A percentile compares a stretch with the other conserved stretches of the same genome.
Conservation (phyloP, 2,113 vertebrate genomes). For the Athene noctua region DNA sequence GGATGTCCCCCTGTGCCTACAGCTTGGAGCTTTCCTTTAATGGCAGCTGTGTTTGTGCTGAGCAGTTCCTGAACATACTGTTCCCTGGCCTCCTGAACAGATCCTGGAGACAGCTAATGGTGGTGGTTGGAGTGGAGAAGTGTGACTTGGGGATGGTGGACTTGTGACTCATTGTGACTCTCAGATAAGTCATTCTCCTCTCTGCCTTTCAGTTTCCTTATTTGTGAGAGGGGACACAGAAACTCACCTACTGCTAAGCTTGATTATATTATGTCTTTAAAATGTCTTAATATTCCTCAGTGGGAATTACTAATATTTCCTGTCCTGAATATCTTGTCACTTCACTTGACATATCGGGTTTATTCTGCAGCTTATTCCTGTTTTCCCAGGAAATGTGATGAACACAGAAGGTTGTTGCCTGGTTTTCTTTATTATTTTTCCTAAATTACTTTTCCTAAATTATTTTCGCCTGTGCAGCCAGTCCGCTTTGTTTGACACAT, state of each 20-base stretch:
- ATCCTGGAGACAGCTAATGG: neutral
- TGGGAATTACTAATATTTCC: neutral
- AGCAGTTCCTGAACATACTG: neutral
- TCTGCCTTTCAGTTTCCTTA: neutral
- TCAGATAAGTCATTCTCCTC: neutral
- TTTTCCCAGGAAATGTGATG: conserved; percentile 12
- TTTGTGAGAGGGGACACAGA: neutral
- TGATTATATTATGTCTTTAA: neutral
- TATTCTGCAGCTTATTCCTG: neutral
- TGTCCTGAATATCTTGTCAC: neutral
- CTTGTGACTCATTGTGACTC: neutral
- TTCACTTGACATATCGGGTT: neutral
- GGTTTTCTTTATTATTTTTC: neutral
- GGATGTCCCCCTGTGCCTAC: neutral
- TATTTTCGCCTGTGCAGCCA: neutral
- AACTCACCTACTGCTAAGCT: neutral
- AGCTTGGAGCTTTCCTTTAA: neutral
- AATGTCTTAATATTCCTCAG: neutral
- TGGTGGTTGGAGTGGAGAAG: neutral
- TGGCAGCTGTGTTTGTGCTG: neutral
- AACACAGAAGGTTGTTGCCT: neutral
- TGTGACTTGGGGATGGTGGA: neutral
- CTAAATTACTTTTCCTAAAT: neutral
- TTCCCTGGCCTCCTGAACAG: neutral
- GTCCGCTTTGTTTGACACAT: neutral